Percentiles rank a stretch among this genome's conserved stretches.
phyloP scores from a whole-genome alignment of 2,797 vertebrate species.

The Sebastes oblongus region DNA sequence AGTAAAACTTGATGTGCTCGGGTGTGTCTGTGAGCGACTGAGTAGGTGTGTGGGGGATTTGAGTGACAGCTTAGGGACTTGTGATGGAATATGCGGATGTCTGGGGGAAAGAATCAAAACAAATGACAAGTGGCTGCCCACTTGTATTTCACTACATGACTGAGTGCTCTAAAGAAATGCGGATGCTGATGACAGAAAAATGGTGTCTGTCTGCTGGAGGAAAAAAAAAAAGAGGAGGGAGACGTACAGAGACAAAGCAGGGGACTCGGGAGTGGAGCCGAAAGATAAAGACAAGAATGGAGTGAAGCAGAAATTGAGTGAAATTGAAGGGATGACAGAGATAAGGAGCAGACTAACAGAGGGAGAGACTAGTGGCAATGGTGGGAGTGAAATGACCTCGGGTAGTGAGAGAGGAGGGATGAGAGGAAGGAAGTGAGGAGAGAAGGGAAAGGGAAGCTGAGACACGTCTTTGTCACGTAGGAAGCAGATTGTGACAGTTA shows the following conservation, averaged over 20 bases:
- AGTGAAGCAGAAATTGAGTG: conserved; percentile 58
- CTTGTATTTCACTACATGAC: conserved; percentile 64
- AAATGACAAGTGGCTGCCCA: conserved; percentile 69
- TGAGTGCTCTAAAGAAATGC: conserved; percentile 40
- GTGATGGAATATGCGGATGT: conserved; percentile 39
- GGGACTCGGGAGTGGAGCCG: conserved; percentile 48
- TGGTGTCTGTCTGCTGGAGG: conserved; percentile 28
- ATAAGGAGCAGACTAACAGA: conserved; percentile 46
- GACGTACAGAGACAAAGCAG: conserved; percentile 55
- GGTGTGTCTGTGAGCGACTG: conserved; percentile 24
- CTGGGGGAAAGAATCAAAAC: conserved; percentile 50
- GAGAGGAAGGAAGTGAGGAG: neutral
- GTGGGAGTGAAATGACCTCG: conserved; percentile 60
- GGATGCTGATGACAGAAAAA: conserved; percentile 55
- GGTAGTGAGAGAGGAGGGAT: conserved; percentile 16
- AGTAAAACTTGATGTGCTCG: neutral
- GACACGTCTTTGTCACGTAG: conserved; percentile 61
- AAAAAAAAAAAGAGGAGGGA: neutral
- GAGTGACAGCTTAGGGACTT: conserved; percentile 50
- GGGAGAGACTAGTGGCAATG: conserved; percentile 23
- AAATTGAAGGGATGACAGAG: conserved; percentile 66
- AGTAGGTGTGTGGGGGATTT: conserved; percentile 53
- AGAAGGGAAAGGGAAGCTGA: conserved; percentile 7
- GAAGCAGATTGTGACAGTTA: conserved; percentile 70
- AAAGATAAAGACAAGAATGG: conserved; percentile 60